Percentiles rank a stretch among this genome's conserved stretches.
Evolutionary conservation across 2,888 invertebrate species (phyloP).

Genomic region (Chalcis sispes): DNA sequence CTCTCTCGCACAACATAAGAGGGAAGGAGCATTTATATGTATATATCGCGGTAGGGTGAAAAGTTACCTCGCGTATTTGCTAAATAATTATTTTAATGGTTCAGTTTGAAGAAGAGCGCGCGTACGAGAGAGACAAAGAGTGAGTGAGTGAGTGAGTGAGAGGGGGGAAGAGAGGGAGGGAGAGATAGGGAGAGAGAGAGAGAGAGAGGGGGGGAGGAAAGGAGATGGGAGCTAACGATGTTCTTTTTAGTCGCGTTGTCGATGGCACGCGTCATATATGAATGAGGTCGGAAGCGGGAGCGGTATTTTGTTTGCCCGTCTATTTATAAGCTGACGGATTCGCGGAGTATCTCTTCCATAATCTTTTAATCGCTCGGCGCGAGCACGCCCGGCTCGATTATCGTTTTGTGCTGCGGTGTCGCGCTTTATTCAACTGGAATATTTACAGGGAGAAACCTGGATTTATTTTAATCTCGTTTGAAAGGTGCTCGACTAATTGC

Average conservation of each 20-base stretch:
- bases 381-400: background rate
- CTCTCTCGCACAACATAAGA: too few relatives aligned
- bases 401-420: too few relatives aligned
- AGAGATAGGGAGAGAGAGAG: too few relatives aligned
- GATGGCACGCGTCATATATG: too few relatives aligned
- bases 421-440: too few relatives aligned
- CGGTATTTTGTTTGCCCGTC: slow-evolving; percentile 13
- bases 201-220: too few relatives aligned
- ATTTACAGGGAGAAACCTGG: too few relatives aligned
- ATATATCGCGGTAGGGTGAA: slow-evolving; percentile 17
- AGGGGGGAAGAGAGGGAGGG: background rate
- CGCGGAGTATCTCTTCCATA: background rate
- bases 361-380: slow-evolving; percentile 25
- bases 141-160: background rate
- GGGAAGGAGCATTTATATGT: too few relatives aligned
- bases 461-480: too few relatives aligned
- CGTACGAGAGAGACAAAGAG: background rate
- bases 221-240: too few relatives aligned
- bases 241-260: too few relatives aligned
- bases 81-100: slow-evolving; percentile 53
- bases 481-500: too few relatives aligned
- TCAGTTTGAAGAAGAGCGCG: slow-evolving; percentile 5
- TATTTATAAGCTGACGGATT: slow-evolving; percentile 20
- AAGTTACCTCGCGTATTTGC: slow-evolving; percentile 44
- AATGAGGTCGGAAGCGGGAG: background rate